phyloP scores from a whole-genome alignment of 2,888 invertebrate species.

The Pyrochroa serraticornis region DNA sequence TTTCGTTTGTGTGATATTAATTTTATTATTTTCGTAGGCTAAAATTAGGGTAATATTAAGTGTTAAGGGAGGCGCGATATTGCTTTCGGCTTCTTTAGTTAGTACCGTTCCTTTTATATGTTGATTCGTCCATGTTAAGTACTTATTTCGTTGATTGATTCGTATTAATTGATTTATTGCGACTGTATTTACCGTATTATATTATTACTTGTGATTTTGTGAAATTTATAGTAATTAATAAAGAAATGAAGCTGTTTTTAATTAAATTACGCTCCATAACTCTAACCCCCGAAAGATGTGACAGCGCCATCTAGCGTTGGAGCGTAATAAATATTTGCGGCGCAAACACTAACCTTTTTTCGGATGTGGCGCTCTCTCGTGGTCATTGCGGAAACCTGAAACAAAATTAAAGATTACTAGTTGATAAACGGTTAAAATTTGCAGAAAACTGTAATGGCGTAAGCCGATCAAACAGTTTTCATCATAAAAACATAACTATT shows the following conservation, averaged over 20 bases:
- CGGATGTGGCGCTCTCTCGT: no score
- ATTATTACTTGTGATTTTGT: slow-evolving; percentile 25
- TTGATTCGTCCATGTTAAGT: slow-evolving; percentile 2
- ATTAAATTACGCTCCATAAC: no score
- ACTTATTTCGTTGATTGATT: slow-evolving; percentile 9
- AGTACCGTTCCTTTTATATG: slow-evolving; percentile 5
- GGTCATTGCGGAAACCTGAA: no score
- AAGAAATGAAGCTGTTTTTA: slow-evolving; percentile 22
- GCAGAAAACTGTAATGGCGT: no score
- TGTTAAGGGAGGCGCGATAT: background rate
- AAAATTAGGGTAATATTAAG: background rate
- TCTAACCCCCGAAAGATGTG: no score
- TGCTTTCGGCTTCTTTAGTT: background rate
- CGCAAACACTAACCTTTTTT: no score
- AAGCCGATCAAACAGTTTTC: no score
- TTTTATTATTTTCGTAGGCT: slow-evolving; percentile 6
- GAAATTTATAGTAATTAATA: slow-evolving; percentile 27
- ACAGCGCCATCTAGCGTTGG: no score
- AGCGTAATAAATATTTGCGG: no score
- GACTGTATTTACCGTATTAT: slow-evolving; percentile 14
- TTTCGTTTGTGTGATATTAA: slow-evolving; percentile 26
- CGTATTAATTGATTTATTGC: slow-evolving; percentile 10
- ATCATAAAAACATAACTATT: no score
- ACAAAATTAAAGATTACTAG: no score
- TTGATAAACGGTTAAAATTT: no score